These are phyloP conservation scores for Buathra laborator DNA, from an alignment of 2,888 invertebrate genomes.

Conservation along the genomic window DNA sequence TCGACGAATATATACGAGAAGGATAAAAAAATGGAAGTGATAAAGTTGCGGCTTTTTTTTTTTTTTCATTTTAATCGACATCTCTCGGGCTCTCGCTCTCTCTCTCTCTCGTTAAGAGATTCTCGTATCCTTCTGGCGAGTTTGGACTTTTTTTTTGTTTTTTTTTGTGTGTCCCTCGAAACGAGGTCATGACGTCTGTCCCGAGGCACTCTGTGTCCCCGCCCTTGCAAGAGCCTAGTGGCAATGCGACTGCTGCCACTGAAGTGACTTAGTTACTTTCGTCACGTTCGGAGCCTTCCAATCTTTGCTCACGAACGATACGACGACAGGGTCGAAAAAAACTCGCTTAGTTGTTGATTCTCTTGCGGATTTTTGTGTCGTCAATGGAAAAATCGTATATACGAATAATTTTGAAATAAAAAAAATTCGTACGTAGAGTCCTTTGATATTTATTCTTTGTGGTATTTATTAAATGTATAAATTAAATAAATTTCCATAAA, in stretches of 20 bases:
- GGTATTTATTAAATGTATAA: background rate
- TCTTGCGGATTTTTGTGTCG: background rate
- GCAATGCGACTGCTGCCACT: conserved; percentile 17
- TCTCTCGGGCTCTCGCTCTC: background rate
- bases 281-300: conserved; percentile 16
- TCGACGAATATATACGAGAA: background rate
- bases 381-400: background rate
- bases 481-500: too few species aligned
- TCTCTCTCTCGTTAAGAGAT: background rate
- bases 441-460: background rate
- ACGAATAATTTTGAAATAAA: background rate
- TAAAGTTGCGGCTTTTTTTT: conserved; percentile 5
- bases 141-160: background rate
- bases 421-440: too few species aligned
- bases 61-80: background rate
- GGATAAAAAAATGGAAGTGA: background rate
- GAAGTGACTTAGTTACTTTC: conserved; percentile 26
- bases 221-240: background rate
- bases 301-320: conserved; percentile 15
- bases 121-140: conserved; percentile 18
- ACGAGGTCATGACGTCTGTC: conserved; percentile 30
- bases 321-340: background rate
- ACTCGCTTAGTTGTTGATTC: background rate
- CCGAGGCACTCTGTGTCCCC: conserved; percentile 4
- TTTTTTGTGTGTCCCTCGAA: background rate